phyloP scores from a whole-genome alignment of 2,113 vertebrate species.

The Heptranchias perlo region DNA sequence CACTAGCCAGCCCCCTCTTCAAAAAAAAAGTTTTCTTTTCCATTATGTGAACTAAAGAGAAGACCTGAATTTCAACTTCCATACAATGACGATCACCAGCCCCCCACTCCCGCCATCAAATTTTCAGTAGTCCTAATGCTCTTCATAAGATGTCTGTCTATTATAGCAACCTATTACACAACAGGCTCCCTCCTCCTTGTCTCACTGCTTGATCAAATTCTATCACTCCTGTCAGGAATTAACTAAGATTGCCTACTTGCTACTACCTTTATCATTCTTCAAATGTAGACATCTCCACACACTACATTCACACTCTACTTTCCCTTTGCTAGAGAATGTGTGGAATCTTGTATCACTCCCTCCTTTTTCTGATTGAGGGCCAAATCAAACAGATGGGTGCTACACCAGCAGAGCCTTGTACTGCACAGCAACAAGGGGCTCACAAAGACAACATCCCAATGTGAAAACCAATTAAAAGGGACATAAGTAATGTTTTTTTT shows the following conservation, averaged over 20 bases:
- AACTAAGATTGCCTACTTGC: background rate
- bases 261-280: background rate
- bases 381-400: too few relatives aligned
- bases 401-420: too few relatives aligned
- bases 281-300: background rate
- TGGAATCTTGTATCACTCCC: too few relatives aligned
- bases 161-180: background rate
- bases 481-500: background rate
- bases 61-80: background rate
- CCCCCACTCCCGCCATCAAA: background rate
- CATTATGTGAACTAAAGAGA: background rate
- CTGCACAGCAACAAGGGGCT: background rate
- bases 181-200: background rate
- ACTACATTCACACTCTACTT: too few relatives aligned
- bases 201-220: background rate
- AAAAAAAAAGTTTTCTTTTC: background rate
- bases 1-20: too few relatives aligned
- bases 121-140: background rate
- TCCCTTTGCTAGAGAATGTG: too few relatives aligned
- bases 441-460: background rate
- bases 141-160: background rate
- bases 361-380: too few relatives aligned
- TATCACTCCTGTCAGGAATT: background rate
- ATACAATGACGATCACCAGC: too few relatives aligned
- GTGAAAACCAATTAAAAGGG: background rate